Conservation (phyloP, 2,113 vertebrate species). For the Zosterops borbonicus region DNA sequence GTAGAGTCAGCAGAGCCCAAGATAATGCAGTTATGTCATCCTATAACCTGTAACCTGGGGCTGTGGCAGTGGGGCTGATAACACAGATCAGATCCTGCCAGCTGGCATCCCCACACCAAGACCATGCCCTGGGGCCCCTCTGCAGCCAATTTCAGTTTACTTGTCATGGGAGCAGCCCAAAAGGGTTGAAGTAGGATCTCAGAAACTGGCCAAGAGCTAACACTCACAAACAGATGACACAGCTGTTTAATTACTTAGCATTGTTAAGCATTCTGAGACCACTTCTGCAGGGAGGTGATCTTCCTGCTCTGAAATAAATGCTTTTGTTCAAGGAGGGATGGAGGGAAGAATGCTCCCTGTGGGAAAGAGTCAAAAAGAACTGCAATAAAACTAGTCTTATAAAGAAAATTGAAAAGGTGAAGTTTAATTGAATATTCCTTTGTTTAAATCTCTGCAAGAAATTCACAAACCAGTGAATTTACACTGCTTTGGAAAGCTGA, state of each 20-base stretch:
- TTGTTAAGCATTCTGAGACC: not conserved
- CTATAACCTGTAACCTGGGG: not conserved
- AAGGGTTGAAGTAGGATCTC: not conserved
- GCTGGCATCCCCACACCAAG: not conserved
- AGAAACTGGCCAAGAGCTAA: not conserved
- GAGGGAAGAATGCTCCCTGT: not conserved
- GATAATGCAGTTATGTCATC: not conserved
- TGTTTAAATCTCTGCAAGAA: not conserved
- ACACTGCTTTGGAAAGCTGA: not conserved
- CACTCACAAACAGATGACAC: not conserved
- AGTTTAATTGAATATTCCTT: not conserved
- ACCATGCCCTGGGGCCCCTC: not conserved
- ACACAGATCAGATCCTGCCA: not conserved
- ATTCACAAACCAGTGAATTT: not conserved
- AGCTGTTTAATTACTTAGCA: not conserved
- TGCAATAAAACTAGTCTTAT: not conserved
- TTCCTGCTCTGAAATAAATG: not conserved
- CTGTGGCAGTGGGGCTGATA: not conserved
- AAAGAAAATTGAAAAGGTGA: not conserved
- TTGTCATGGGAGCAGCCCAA: not conserved
- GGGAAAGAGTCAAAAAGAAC: not conserved
- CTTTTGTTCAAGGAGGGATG: not conserved
- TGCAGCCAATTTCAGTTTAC: not conserved
- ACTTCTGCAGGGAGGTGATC: slow-evolving; percentile 22
- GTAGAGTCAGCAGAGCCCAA: not conserved